Evolutionary conservation across 2,113 vertebrate genomes (phyloP).

Genomic region (Dendropsophus ebraccatus): DNA sequence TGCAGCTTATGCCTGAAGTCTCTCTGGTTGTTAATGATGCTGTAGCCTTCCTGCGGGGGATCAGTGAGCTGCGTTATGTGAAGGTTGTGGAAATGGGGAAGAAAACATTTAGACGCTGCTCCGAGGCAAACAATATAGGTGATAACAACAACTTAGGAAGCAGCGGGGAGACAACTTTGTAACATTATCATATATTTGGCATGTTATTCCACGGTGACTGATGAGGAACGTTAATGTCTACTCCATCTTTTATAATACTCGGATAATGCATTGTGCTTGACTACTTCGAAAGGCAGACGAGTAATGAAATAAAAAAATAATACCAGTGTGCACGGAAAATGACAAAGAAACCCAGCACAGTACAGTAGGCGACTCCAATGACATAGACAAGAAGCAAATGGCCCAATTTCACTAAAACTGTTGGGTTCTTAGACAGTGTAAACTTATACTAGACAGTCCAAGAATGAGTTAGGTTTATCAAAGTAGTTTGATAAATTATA

Average conservation of each 20-base stretch:
- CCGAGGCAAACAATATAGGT: conserved; percentile 82
- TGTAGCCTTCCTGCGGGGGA: conserved; percentile 78
- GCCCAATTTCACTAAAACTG: too few species aligned
- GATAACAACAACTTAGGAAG: conserved; percentile 80
- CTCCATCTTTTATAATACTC: conserved; percentile 73
- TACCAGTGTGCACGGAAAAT: not conserved
- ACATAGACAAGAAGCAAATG: not conserved
- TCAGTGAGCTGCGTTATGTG: conserved; percentile 77
- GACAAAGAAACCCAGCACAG: not conserved
- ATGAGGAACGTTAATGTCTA: conserved; percentile 69
- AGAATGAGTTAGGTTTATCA: too few species aligned
- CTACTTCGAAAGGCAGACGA: not conserved
- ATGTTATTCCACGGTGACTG: conserved; percentile 78
- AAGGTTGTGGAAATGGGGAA: conserved; percentile 78
- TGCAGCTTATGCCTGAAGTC: conserved; percentile 80
- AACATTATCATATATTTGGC: conserved; percentile 82
- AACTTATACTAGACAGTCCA: too few species aligned
- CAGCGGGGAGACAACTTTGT: conserved; percentile 79
- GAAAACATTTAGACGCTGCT: conserved; percentile 82
- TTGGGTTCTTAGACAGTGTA: too few species aligned
- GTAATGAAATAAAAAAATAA: not conserved
- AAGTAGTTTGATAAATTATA: too few species aligned
- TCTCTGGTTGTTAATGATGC: conserved; percentile 82
- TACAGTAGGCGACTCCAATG: not conserved
- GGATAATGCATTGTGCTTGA: not conserved